Percentiles rank a stretch among this genome's conserved stretches.
Evolutionary conservation across 2,888 invertebrate genomes (phyloP).

Genomic region (Chesias legatella): DNA sequence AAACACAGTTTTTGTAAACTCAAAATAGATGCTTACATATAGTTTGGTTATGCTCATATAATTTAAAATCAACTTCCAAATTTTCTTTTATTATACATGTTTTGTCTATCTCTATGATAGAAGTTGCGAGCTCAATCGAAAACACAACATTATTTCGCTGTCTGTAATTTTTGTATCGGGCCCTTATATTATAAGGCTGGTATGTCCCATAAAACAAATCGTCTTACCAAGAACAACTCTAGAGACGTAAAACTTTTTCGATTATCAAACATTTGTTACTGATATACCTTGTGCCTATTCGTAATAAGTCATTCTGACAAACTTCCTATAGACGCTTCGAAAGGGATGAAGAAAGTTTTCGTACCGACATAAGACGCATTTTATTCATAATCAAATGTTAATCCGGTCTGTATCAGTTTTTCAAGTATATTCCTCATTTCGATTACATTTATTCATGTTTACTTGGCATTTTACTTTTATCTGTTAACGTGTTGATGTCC

Average conservation of each 20-base stretch:
- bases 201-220: slow-evolving; percentile 24
- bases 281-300: slow-evolving; percentile 49
- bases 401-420: slow-evolving; percentile 36
- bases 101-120: not conserved
- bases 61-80: too few species aligned
- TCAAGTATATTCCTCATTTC: slow-evolving; percentile 32
- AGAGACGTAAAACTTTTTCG: slow-evolving; percentile 56
- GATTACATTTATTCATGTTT: slow-evolving; percentile 45
- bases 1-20: too few species aligned
- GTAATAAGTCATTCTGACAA: slow-evolving; percentile 66
- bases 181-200: too few species aligned
- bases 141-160: not conserved
- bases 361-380: slow-evolving; percentile 49
- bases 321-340: slow-evolving; percentile 53
- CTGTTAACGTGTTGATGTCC: slow-evolving; percentile 70
- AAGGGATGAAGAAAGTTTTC: slow-evolving; percentile 53
- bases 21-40: too few species aligned
- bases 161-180: too few species aligned
- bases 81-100: too few species aligned
- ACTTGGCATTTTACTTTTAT: slow-evolving; percentile 60
- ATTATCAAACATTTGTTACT: slow-evolving; percentile 67
- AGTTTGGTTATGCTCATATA: too few species aligned
- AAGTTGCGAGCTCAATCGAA: slow-evolving; percentile 3
- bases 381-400: slow-evolving; percentile 50
- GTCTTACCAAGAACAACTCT: slow-evolving; percentile 37